phyloP scores from a whole-genome alignment of 2,888 invertebrate genomes.

The Nemurella pictetii region DNA sequence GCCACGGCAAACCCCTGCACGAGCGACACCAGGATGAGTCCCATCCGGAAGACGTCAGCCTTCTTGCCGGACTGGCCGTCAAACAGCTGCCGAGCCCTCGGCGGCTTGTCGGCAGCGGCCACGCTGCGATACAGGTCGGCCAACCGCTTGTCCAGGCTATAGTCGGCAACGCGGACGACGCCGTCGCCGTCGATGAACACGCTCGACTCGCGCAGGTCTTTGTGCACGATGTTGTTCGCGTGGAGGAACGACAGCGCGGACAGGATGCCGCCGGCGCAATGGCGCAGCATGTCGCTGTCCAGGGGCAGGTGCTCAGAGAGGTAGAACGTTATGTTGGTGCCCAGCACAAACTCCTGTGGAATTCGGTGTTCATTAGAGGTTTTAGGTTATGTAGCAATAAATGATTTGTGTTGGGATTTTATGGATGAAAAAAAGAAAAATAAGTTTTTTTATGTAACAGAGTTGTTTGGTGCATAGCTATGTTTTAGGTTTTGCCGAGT shows the following conservation, averaged over 20 bases:
- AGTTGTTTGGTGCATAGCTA: too few species aligned
- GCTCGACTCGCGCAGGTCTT: conserved; percentile 74
- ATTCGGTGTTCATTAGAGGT: too few species aligned
- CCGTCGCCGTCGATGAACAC: conserved; percentile 72
- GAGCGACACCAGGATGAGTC: conserved; percentile 68
- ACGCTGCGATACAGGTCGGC: conserved; percentile 57
- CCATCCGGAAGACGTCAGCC: conserved; percentile 73
- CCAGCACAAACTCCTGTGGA: conserved; percentile 54
- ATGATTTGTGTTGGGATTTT: too few species aligned
- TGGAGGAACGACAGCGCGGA: conserved; percentile 79
- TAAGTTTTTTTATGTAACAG: too few species aligned
- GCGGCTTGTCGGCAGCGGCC: conserved; percentile 35
- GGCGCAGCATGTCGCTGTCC: conserved; percentile 61
- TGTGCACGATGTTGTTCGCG: conserved; percentile 79
- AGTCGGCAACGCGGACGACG: conserved; percentile 64
- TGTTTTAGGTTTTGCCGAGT: too few species aligned
- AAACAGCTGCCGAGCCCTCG: conserved; percentile 49
- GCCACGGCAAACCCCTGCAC: conserved; percentile 58
- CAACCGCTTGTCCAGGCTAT: conserved; percentile 69
- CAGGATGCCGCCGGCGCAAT: conserved; percentile 72
- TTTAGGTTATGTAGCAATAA: too few species aligned
- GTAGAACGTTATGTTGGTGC: conserved; percentile 55
- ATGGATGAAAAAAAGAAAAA: too few species aligned
- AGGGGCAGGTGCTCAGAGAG: conserved; percentile 57
- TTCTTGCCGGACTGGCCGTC: conserved; percentile 63